A percentile compares a stretch with the other conserved stretches of the same genome.
phyloP scores from a whole-genome alignment of 2,113 vertebrate genomes.

The Crotalus horridus region DNA sequence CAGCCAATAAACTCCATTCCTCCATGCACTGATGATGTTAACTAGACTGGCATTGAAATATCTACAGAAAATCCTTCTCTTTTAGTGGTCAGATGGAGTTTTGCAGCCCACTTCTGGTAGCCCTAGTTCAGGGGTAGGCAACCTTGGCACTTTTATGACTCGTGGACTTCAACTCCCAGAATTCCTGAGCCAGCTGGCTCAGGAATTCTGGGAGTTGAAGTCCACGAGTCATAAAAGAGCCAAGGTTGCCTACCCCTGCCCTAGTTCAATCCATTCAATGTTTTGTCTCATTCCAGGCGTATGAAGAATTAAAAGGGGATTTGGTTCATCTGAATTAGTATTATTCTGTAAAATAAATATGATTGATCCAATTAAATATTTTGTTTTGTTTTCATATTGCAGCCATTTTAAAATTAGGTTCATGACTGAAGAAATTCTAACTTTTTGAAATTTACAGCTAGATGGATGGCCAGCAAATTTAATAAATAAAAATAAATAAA shows the following conservation, averaged over 20 bases:
- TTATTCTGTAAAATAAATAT: neutral
- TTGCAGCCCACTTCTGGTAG: neutral
- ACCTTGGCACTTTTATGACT: too few species aligned
- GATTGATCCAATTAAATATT: neutral
- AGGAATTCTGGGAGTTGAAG: too few species aligned
- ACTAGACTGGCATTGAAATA: neutral
- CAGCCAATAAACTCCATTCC: neutral
- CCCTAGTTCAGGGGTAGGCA: too few species aligned
- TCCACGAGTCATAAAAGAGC: too few species aligned
- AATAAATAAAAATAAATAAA: neutral
- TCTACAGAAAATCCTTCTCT: neutral
- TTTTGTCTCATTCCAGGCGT: neutral
- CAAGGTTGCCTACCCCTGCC: too few species aligned
- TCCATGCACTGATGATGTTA: neutral
- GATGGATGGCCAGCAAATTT: neutral
- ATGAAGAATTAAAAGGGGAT: neutral
- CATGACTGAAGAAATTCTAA: neutral
- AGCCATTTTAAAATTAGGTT: neutral
- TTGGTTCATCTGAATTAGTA: neutral
- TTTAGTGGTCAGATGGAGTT: neutral
- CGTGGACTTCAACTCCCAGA: too few species aligned
- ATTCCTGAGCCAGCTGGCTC: too few species aligned
- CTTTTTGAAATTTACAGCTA: neutral
- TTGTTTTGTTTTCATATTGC: neutral
- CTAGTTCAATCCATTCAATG: neutral